phyloP scores from a whole-genome alignment of 2,113 vertebrate genomes.

The Lepisosteus osseus region DNA sequence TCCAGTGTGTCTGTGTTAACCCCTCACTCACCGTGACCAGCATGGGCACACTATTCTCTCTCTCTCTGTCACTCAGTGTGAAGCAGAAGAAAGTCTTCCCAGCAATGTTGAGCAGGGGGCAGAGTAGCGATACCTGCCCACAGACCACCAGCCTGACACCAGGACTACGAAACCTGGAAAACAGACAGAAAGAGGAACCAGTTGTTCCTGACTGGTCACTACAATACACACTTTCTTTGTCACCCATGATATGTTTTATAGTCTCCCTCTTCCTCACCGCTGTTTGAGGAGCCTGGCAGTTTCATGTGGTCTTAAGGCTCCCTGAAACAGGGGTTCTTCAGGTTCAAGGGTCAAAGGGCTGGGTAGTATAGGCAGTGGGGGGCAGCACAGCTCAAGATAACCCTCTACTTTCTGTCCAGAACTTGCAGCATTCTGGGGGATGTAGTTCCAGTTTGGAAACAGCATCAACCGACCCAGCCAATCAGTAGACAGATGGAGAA shows the following conservation, averaged over 20 bases:
- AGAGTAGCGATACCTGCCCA: slow-evolving; percentile 61
- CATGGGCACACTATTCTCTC: slow-evolving; percentile 49
- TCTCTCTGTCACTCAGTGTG: slow-evolving; percentile 51
- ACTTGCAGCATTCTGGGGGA: slow-evolving; percentile 56
- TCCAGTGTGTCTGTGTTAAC: not conserved
- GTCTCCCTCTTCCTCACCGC: slow-evolving; percentile 34
- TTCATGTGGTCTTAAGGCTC: slow-evolving; percentile 34
- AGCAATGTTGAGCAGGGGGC: slow-evolving; percentile 61
- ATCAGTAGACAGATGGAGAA: slow-evolving; percentile 57
- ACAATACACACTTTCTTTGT: no score
- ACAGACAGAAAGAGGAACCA: slow-evolving; percentile 8
- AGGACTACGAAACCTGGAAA: slow-evolving; percentile 31
- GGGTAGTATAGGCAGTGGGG: slow-evolving; percentile 56
- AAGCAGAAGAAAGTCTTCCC: slow-evolving; percentile 75
- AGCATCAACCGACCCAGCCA: slow-evolving; percentile 65
- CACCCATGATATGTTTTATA: not conserved
- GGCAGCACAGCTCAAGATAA: slow-evolving; percentile 65
- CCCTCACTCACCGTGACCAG: slow-evolving; percentile 67
- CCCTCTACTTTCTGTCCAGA: slow-evolving; percentile 25
- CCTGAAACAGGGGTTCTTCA: slow-evolving; percentile 24
- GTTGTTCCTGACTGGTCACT: no score
- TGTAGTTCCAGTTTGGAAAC: slow-evolving; percentile 78
- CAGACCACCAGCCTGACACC: slow-evolving; percentile 45
- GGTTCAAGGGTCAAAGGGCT: slow-evolving; percentile 24
- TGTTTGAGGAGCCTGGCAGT: slow-evolving; percentile 32